phyloP scores from a whole-genome alignment of 2,888 invertebrate genomes.

The Polylopha cassiicola region DNA sequence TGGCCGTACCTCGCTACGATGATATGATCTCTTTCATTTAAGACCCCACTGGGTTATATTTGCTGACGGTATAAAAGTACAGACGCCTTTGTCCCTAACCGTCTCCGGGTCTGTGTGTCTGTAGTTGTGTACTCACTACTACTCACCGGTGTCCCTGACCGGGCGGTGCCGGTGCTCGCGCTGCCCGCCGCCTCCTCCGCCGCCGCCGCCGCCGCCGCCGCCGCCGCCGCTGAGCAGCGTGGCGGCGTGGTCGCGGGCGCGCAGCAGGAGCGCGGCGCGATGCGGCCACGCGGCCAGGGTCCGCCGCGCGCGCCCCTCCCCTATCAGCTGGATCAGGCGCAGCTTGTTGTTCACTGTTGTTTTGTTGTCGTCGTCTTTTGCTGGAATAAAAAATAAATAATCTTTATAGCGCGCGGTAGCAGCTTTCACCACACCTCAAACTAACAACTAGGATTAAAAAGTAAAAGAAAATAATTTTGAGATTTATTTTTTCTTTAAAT shows the following conservation, averaged over 20 bases:
- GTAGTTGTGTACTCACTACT: background rate
- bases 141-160: constrained; percentile 37
- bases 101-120: too few relatives aligned
- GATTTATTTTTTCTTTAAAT: too few relatives aligned
- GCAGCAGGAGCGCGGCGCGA: constrained; percentile 84
- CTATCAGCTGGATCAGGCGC: constrained; percentile 83
- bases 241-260: constrained; percentile 88
- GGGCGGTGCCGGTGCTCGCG: constrained; percentile 38
- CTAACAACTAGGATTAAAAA: too few relatives aligned
- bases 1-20: too few relatives aligned
- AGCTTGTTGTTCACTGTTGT: constrained; percentile 83
- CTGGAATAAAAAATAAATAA: constrained; percentile 35
- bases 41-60: too few relatives aligned
- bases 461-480: too few relatives aligned
- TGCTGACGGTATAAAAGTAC: too few relatives aligned
- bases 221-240: constrained; percentile 85
- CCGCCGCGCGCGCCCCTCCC: constrained; percentile 86
- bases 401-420: too few relatives aligned
- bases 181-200: constrained; percentile 26
- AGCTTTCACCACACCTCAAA: too few relatives aligned
- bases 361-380: constrained; percentile 67
- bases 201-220: constrained; percentile 29
- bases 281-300: constrained; percentile 87
- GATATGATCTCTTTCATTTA: too few relatives aligned
- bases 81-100: too few relatives aligned